phyloP scores from a whole-genome alignment of 2,888 invertebrate genomes.

The Rugalucina vietnamica region DNA sequence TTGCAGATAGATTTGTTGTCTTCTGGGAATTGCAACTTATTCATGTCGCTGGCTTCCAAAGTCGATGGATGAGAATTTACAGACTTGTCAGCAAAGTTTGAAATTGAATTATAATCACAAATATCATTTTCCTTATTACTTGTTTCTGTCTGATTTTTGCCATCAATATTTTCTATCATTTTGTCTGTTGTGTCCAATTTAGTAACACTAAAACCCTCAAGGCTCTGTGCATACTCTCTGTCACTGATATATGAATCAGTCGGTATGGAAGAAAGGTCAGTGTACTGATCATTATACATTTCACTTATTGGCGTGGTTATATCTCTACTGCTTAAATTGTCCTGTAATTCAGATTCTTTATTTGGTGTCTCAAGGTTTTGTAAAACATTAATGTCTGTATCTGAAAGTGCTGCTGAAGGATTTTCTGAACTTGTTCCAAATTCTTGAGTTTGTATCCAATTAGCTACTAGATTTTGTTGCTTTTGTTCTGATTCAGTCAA shows the following conservation, averaged over 20 bases:
- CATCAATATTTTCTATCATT: too few species aligned
- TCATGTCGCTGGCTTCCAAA: too few species aligned
- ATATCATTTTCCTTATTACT: too few species aligned
- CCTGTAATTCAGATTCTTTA: not conserved
- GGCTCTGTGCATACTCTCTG: too few species aligned
- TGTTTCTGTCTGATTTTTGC: too few species aligned
- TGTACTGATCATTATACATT: not conserved
- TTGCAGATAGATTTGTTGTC: too few species aligned
- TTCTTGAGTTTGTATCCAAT: conserved; percentile 50
- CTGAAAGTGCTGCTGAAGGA: not conserved
- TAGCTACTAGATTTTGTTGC: conserved; percentile 31
- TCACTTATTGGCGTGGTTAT: not conserved
- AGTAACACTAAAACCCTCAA: too few species aligned
- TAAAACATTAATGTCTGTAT: not conserved
- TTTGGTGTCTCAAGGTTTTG: not conserved
- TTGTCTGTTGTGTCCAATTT: too few species aligned
- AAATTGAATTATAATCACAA: too few species aligned
- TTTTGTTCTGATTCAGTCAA: not conserved
- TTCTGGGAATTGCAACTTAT: too few species aligned
- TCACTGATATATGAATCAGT: not conserved
- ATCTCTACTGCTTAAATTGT: not conserved
- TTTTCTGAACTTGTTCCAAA: conserved; percentile 2
- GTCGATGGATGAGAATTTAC: too few species aligned
- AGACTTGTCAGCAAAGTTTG: too few species aligned
- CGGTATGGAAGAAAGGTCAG: not conserved